Percentiles rank a stretch among this genome's conserved stretches.
Conservation (phyloP, 64 coral and sea anemone species). For the Stylophora pistillata region DNA sequence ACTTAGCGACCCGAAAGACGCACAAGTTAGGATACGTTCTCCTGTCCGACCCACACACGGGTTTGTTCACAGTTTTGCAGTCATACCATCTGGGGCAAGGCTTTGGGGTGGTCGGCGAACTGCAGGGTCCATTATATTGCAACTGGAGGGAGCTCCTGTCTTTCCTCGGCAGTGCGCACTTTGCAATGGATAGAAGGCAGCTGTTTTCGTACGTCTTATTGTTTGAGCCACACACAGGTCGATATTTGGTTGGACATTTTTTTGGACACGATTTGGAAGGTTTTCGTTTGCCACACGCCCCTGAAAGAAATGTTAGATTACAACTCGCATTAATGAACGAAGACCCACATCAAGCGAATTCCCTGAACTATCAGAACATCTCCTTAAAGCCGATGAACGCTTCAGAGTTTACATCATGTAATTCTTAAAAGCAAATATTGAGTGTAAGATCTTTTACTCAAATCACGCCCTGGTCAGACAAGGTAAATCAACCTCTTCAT, state of each 20-base stretch:
- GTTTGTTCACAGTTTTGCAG: constrained; percentile 47
- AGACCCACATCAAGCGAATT: no score
- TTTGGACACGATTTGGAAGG: constrained; percentile 74
- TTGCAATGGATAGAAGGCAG: constrained; percentile 57
- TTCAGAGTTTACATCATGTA: no score
- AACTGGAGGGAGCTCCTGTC: constrained; percentile 51
- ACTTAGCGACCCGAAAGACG: constrained; percentile 69
- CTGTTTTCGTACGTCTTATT: constrained; percentile 82
- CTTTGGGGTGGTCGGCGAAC: constrained; percentile 37
- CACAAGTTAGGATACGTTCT: constrained; percentile 80
- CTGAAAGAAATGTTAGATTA: constrained; percentile 39
- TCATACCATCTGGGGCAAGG: constrained; percentile 65
- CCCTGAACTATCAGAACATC: no score
- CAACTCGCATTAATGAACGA: no score
- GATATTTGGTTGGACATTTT: constrained; percentile 36
- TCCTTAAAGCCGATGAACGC: no score
- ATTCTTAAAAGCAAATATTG: no score
- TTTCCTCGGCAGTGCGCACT: constrained; percentile 68
- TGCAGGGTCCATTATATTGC: constrained; percentile 52
- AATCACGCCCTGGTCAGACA: no score
- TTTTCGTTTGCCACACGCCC: constrained; percentile 30
- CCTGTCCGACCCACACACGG: constrained; percentile 75
- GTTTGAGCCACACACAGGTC: constrained; percentile 68
- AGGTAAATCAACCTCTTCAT: no score
- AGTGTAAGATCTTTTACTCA: no score